Evolutionary conservation across 1,140 invertebrate genomes (phyloP), one percentile per base, ranked within the genome.

Genomic region (Ptiloglossa arizonensis): DNA sequence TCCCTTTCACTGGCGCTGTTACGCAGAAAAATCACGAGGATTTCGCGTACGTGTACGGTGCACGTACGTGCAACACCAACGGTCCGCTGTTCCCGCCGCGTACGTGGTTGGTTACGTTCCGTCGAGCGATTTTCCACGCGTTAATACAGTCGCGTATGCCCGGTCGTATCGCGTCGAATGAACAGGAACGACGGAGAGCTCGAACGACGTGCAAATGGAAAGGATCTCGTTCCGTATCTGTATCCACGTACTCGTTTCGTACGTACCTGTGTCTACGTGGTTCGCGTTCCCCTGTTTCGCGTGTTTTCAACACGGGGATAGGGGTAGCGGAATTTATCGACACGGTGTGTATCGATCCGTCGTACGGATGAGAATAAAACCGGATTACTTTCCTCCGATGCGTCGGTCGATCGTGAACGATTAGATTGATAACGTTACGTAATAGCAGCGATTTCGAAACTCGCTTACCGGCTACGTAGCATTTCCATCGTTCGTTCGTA

Each of bases 1-100:
- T 88, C 82, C 87, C 87, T 88, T 88, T 87, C 87, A 88, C 87
- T 84, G 76, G n/a, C 22, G 19, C 70, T 73, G 71, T 57, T 77
- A 81, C 73, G 80, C 72, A 81, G 82, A 82, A 87, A 88, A 88
- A 87, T 87, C 67, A 73, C 80, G 32, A 9, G 80, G 74, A 77
- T 79, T 75, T 69, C 48, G 41, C 2, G 70, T 81, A 9, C 50
- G 29, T 71, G 70, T 80, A 17, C 9, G 8, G 0, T 9, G 15
- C 11, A 50, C 44, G 57, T 52, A 38, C 6, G n/a, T n/a, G n/a
- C n/a, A n/a, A n/a, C n/a, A n/a, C n/a, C n/a, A n/a, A n/a, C n/a
- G n/a, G n/a, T n/a, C n/a, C n/a, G n/a, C n/a, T n/a, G n/a, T n/a
- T n/a, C n/a, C n/a, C n/a, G n/a, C n/a, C n/a, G n/a, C n/a, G n/a